Evolutionary conservation across 2,113 vertebrate species (phyloP).

Genomic region (Pseudorectes ferrugineus): DNA sequence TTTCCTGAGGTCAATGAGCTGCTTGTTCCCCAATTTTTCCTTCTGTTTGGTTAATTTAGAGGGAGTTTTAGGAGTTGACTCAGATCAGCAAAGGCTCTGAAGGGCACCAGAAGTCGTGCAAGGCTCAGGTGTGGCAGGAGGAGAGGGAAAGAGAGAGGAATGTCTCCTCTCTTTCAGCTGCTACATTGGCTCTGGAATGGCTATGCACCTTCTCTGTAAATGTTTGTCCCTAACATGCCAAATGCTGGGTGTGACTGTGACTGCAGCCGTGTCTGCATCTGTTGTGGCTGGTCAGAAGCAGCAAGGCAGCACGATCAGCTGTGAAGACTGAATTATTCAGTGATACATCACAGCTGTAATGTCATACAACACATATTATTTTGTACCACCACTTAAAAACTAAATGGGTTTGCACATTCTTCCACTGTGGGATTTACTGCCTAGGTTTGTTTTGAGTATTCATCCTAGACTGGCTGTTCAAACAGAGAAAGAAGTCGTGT

Average conservation of each 20-base stretch:
- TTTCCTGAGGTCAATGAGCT: not conserved
- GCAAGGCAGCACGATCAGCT: not conserved
- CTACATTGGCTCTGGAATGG: not conserved
- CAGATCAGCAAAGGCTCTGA: not conserved
- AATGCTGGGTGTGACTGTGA: not conserved
- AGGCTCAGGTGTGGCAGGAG: accelerated
- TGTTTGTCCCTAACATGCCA: not conserved
- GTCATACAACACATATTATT: not conserved
- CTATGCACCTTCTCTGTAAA: accelerated
- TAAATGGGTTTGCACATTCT: not conserved
- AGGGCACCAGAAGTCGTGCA: not conserved
- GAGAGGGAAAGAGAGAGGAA: not conserved
- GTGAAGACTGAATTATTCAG: not conserved
- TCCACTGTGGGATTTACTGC: not conserved
- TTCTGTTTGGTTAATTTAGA: not conserved
- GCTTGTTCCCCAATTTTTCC: accelerated
- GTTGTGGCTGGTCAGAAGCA: not conserved
- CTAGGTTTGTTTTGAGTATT: not conserved
- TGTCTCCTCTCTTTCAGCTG: not conserved
- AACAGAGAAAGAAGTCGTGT: not conserved
- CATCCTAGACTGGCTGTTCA: not conserved
- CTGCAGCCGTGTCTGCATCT: not conserved
- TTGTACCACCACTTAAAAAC: not conserved
- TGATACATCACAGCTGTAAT: not conserved
- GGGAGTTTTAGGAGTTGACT: not conserved